Base-by-base conservation (phyloP, 2,888 invertebrate genomes). In the Pyrrhosoma nymphula region DNA sequence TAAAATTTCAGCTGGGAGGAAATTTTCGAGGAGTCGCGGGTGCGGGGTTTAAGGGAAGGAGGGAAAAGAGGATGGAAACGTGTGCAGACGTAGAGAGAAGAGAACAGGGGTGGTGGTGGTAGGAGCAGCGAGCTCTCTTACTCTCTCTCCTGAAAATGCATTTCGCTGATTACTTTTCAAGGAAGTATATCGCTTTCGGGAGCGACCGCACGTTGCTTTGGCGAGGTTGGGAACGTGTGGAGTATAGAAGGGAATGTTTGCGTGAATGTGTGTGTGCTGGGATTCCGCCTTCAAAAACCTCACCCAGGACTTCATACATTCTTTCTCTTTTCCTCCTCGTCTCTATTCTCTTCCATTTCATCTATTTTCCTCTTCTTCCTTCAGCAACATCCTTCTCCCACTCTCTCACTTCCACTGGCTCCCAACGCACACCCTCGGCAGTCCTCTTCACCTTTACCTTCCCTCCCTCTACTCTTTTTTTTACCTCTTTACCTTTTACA, bases 101-200 rank as follows among this genome's bases (percentile, higher is more conserved):
- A 20, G 60, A 20, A 20, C n/a, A 26, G 63, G 47, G 69, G 1
- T 35, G 90, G 90, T 56, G 90, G 90, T 20, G 60, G 60, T 12
- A 8, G 90, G 26, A 91, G 63, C 39, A 56, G 91, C 63, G 63
- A 56, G 93, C 93, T 47, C 91, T 23, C 39, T 47, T 8, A 2
- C 47, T 47, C 47, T 47, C 47, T 47, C 91, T 63, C 69, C 69
- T 75, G 75, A 39, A 93, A 93, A 39, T 93, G 93, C 93, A 93
- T 93, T 93, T 93, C 93, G 93, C 69, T 93, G 93, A 93, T 93
- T 93, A 69, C 93, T 93, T 93, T 93, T 93, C 93, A 93, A 93
- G 93, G 93, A 75, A 93, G 93, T 55, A 69, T 69, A 93, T 93
- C 93, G 69, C 93, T 93, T 93, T 93, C 93, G 35, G 93, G n/a